Conservation (phyloP, 2,113 vertebrate species). For the Columbina picui region DNA sequence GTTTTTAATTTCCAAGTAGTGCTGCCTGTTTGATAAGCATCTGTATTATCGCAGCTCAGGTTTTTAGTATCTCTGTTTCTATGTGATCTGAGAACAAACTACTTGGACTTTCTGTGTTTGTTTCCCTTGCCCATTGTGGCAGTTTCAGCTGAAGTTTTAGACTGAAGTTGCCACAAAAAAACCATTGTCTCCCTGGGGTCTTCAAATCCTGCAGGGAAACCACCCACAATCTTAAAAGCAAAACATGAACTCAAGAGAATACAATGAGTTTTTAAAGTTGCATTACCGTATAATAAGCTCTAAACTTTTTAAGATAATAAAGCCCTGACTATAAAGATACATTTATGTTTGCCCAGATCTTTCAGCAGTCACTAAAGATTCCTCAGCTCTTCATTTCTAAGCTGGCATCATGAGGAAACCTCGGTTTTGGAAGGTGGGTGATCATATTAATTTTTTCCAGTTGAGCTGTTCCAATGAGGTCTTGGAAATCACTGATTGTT, state of each 20-base stretch:
- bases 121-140: neutral
- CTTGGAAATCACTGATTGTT: neutral
- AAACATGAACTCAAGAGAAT: neutral
- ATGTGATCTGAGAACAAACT: neutral
- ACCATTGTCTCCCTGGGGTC: neutral
- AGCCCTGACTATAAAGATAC: neutral
- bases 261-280: neutral
- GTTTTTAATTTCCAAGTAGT: slow-evolving; percentile 20
- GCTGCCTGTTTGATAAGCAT: neutral
- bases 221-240: neutral
- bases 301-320: neutral
- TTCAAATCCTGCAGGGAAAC: neutral
- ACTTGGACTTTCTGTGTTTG: neutral
- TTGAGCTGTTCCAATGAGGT: neutral
- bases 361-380: neutral
- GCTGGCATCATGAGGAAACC: neutral
- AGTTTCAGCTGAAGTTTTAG: neutral
- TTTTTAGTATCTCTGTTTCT: neutral
- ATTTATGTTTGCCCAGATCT: neutral
- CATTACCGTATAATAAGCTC: neutral
- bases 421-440: neutral
- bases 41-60: neutral
- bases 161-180: neutral
- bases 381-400: neutral
- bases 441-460: neutral